Evolutionary conservation across 2,797 vertebrate species (phyloP).

Genomic region (Trematomus bernacchii): DNA sequence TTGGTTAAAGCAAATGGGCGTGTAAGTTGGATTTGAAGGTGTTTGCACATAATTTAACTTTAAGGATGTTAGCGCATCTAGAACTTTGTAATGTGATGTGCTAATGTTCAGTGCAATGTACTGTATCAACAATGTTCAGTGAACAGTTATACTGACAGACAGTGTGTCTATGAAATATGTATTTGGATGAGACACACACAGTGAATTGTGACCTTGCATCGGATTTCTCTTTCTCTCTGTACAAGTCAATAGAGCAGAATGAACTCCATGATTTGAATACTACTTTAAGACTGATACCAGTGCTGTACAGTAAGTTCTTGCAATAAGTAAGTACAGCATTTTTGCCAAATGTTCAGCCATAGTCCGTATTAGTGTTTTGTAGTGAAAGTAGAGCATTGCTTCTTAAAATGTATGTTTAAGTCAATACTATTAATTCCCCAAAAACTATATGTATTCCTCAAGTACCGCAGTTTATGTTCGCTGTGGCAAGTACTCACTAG

Average conservation of each 20-base stretch:
- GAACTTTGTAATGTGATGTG: not conserved
- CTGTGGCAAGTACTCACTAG: too few relatives aligned
- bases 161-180: not conserved
- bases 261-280: not conserved
- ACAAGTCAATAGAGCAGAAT: not conserved
- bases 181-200: not conserved
- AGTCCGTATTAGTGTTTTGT: not conserved
- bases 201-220: not conserved
- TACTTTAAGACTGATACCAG: not conserved
- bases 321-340: not conserved
- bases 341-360: not conserved
- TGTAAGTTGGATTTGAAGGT: conserved; percentile 17
- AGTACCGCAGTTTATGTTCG: too few relatives aligned
- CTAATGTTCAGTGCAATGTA: not conserved
- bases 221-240: not conserved
- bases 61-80: conserved; percentile 5
- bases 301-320: not conserved
- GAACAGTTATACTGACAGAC: not conserved
- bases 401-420: not conserved
- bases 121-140: too few relatives aligned
- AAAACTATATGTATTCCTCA: not conserved
- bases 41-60: conserved; percentile 17
- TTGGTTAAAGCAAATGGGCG: conserved; percentile 41
- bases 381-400: not conserved
- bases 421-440: not conserved